phyloP scores from a whole-genome alignment of 2,888 invertebrate species.

The Seira musarum region DNA sequence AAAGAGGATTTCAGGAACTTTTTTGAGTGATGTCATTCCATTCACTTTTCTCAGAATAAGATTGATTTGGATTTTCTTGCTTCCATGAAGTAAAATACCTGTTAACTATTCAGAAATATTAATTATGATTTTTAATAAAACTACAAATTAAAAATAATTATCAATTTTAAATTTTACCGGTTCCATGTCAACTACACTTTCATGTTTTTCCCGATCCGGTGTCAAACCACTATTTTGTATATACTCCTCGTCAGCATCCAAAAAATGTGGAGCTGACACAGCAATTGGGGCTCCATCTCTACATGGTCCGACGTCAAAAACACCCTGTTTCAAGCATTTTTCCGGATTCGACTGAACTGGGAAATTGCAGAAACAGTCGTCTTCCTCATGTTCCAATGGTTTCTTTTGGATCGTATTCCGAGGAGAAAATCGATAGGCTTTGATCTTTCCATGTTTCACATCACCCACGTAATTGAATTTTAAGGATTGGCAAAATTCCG shows the following conservation, averaged over 20 bases:
- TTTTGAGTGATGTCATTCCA: constrained; percentile 18
- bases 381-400: constrained; percentile 31
- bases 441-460: constrained; percentile 18
- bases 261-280: constrained; percentile 48
- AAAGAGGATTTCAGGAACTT: constrained; percentile 23
- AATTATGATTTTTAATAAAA: neutral
- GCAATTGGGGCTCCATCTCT: constrained; percentile 54
- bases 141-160: neutral
- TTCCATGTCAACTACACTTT: neutral
- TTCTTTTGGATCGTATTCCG: constrained; percentile 30
- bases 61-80: constrained; percentile 35
- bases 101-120: constrained; percentile 10
- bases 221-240: neutral
- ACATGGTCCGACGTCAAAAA: constrained; percentile 36
- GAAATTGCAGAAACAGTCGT: constrained; percentile 46
- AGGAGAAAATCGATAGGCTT: constrained; percentile 44
- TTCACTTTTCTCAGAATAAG: constrained; percentile 26
- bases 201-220: constrained; percentile 13
- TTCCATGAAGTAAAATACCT: constrained; percentile 24
- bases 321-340: constrained; percentile 36
- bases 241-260: constrained; percentile 42
- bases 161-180: neutral
- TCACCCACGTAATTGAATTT: constrained; percentile 25
- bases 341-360: constrained; percentile 5
- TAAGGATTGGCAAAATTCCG: constrained; percentile 42